Evolutionary conservation across 2,113 vertebrate genomes (phyloP).

Genomic region (Leptosomus discolor): DNA sequence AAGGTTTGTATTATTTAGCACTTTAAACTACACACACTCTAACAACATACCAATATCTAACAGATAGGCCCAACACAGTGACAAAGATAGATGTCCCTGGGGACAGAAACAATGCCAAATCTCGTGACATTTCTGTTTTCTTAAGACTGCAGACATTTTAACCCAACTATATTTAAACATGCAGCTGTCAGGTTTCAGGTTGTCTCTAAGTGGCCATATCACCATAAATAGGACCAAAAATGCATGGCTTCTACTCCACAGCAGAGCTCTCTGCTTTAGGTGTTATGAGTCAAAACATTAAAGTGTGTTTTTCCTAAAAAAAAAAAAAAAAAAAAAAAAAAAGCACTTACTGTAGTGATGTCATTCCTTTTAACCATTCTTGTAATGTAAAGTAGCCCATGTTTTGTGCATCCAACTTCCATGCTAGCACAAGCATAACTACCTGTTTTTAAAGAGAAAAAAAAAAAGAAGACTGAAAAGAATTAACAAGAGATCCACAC

Average conservation of each 20-base stretch:
- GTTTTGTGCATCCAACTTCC: slow-evolving; percentile 98
- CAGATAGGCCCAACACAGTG: neutral
- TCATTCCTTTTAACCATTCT: slow-evolving; percentile 99
- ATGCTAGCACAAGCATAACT: slow-evolving; percentile 98
- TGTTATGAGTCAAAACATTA: neutral
- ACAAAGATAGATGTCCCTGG: neutral
- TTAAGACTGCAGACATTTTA: neutral
- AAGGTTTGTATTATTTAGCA: neutral
- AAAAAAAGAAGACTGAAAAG: neutral
- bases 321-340: neutral
- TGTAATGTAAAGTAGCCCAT: slow-evolving; percentile 99
- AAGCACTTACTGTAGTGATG: slow-evolving; percentile 90
- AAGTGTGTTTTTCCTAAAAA: neutral
- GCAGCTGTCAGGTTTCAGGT: neutral
- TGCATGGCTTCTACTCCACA: neutral
- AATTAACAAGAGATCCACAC: neutral
- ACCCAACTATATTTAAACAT: neutral
- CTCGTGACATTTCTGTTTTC: neutral
- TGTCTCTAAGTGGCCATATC: neutral
- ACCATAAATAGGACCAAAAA: neutral
- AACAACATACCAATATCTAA: neutral
- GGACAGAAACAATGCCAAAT: neutral
- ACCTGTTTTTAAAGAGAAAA: slow-evolving; percentile 78
- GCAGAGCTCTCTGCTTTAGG: neutral
- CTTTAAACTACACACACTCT: neutral